These are phyloP conservation scores for Drosophila merina DNA, from an alignment of 2,888 invertebrate species.

Conservation along the genomic window DNA sequence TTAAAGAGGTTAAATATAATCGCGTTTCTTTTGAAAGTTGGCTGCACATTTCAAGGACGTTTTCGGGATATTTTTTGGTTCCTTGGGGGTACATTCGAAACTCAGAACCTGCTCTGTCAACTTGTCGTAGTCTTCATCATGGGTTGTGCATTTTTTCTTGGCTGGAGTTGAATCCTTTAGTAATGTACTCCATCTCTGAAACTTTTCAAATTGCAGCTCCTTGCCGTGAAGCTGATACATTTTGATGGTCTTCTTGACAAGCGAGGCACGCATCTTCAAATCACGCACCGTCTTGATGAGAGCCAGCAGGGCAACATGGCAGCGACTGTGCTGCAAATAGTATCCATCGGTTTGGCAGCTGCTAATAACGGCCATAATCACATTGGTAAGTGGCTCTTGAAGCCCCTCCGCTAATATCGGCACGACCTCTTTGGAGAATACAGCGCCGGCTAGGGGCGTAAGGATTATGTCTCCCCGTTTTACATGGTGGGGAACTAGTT, in stretches of 20 bases:
- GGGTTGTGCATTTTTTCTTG: neutral
- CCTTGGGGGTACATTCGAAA: no score
- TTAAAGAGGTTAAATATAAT: no score
- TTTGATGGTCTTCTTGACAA: slow-evolving; percentile 47
- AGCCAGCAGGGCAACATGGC: slow-evolving; percentile 58
- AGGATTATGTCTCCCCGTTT: slow-evolving; percentile 49
- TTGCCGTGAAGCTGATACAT: slow-evolving; percentile 60
- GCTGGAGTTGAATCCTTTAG: slow-evolving; percentile 3
- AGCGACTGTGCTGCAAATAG: slow-evolving; percentile 58
- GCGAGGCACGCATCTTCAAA: slow-evolving; percentile 30
- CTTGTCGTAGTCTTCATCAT: slow-evolving; percentile 18
- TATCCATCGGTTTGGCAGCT: slow-evolving; percentile 69
- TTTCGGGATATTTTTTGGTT: neutral
- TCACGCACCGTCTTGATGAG: slow-evolving; percentile 52
- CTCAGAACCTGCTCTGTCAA: no score
- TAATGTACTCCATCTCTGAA: slow-evolving; percentile 37
- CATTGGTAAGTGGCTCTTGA: slow-evolving; percentile 38
- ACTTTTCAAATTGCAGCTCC: slow-evolving; percentile 38
- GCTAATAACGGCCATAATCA: slow-evolving; percentile 56
- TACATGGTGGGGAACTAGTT: no score
- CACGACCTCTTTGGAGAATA: slow-evolving; percentile 49
- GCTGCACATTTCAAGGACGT: slow-evolving; percentile 41
- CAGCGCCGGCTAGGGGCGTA: slow-evolving; percentile 64
- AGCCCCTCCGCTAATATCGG: slow-evolving; percentile 49
- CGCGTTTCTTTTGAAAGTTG: slow-evolving; percentile 16